Conservation (phyloP, 2,113 vertebrate species). For the Microtus montanus region DNA sequence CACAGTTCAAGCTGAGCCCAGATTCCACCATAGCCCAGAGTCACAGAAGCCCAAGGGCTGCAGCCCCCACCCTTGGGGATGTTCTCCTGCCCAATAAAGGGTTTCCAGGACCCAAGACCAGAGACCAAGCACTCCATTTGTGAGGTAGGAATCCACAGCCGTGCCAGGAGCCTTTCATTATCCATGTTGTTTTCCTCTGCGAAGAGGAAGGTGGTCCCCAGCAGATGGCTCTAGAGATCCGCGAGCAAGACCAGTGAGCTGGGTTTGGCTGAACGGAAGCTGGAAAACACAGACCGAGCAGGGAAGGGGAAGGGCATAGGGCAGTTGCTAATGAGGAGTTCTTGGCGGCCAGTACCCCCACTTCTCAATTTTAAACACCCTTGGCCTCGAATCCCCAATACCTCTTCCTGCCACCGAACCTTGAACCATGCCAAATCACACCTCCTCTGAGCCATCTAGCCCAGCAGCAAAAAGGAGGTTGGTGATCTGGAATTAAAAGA, state of each 20-base stretch:
- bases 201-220: not conserved
- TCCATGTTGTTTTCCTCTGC: not conserved
- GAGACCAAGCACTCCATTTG: not conserved
- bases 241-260: not conserved
- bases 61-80: not conserved
- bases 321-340: not conserved
- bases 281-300: not conserved
- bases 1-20: not conserved
- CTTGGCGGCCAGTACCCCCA: not conserved
- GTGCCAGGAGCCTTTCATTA: not conserved
- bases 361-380: not conserved
- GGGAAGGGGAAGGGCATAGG: rapidly evolving
- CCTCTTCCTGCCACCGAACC: not conserved
- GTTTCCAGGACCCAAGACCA: not conserved
- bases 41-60: too few relatives aligned
- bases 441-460: not conserved
- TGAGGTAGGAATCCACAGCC: not conserved
- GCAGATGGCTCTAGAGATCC: conserved; percentile 50
- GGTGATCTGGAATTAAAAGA: not conserved
- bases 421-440: not conserved
- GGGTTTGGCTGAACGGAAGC: not conserved
- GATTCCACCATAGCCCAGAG: not conserved
- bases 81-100: not conserved
- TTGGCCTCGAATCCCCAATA: not conserved
- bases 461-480: not conserved